A percentile compares a stretch with the other conserved stretches of the same genome.
These are phyloP conservation scores for Sycophila sp. DNA, from an alignment of 1,140 invertebrate species.

Conservation along the genomic window DNA sequence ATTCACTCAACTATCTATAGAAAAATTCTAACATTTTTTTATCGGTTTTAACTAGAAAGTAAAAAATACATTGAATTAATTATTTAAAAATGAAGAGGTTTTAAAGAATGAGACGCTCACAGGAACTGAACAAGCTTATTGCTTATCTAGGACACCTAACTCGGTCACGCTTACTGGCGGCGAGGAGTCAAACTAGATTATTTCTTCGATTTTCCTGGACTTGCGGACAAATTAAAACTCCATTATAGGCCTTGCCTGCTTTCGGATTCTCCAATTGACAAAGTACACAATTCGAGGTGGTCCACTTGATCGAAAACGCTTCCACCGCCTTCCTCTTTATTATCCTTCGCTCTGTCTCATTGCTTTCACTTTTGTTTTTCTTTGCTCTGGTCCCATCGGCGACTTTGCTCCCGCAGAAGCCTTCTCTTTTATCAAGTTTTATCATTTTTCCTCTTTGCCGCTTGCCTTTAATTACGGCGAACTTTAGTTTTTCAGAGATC, in stretches of 20 bases:
- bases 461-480: too few species aligned
- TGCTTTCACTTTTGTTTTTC: not conserved
- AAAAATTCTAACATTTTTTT: too few species aligned
- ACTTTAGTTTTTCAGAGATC: too few species aligned
- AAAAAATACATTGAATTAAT: too few species aligned
- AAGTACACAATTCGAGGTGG: not conserved
- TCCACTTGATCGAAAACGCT: not conserved
- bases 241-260: not conserved
- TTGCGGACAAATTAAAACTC: slow-evolving; percentile 7
- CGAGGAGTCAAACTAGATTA: not conserved
- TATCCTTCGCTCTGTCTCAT: not conserved
- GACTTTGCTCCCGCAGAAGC: not conserved
- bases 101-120: too few species aligned
- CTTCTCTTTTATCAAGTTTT: not conserved
- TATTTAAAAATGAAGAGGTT: too few species aligned
- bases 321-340: not conserved
- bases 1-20: too few species aligned
- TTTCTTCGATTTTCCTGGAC: not conserved
- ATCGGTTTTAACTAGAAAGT: too few species aligned
- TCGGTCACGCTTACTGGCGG: too few species aligned
- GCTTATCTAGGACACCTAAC: too few species aligned
- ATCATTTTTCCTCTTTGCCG: too few species aligned
- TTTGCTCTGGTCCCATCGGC: not conserved
- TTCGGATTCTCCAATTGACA: not conserved
- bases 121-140: too few species aligned